Base-by-base conservation (phyloP, 1,140 invertebrate species). In the Radopholus similis region DNA sequence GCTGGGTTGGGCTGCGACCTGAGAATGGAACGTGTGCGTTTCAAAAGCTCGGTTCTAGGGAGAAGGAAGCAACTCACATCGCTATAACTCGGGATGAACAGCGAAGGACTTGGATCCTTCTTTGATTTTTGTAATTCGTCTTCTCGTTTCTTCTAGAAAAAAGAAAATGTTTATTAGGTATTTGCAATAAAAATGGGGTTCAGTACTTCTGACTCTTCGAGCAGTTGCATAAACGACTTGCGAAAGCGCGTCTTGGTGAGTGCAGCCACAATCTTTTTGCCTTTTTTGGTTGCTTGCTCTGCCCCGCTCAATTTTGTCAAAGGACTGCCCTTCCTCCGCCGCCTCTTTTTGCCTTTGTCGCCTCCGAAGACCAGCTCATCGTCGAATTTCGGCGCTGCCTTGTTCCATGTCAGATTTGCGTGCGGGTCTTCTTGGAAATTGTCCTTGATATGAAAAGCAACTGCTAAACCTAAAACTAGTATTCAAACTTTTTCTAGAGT, bases 261-360 rank as follows among this genome's bases (percentile, higher is more conserved):
- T 15, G 73, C 68, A 9, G 71, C 62, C 30, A 71, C 35, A 21
- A 72, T 56, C 23, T 69, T 72, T 18, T 54, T 66, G 34, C 71
- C 71, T 47, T 75, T 72, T 38, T 66, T 72, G 35, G 71, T 70
- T 72, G 53, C 66, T 44, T 68, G 47, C 55, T 51, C 47, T 21
- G 60, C 64, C 28, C 34, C 42, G 35, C 60, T 40, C 8, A 40
- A 53, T 34, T 51, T 55, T 34, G 34, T 30, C 18, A 40, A 59
- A 26, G 38, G 49, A n/a, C 21, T 44, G 34, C 42, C 40, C 30
- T 47, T 51, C 18, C 38, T 21, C 30, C 40, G 64, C 4, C 65
- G 60, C 11, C 64, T 44, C 53, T 68, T 67, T 2, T 11, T 38
- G 4, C 23, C 56, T 38, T 54, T 63, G 42, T 68, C 63, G 5